Evolutionary conservation across 2,797 vertebrate genomes (phyloP), one percentile per base, ranked within the genome.

Genomic region (Apodemus agrarius): DNA sequence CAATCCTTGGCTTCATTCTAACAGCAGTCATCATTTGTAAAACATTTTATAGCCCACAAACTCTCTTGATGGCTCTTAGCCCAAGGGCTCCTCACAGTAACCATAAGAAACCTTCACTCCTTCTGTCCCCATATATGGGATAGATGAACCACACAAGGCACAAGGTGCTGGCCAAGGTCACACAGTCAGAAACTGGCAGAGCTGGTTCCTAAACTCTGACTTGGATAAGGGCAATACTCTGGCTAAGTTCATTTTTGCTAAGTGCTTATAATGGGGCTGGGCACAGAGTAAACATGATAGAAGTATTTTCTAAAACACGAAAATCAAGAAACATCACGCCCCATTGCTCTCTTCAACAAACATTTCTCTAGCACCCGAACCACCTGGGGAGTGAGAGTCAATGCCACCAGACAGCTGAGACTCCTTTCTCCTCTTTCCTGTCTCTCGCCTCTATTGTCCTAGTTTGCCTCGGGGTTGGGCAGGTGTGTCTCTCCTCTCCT

Each of bases 191-290:
- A 93, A 89, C 72, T 37, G 85, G 54, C 83, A 37, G 65, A 92
- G 37, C 0, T 92, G 96, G 43, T 34, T 92, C 29, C 93, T 75
- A 95, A 54, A 80, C 5, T 89, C 65, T 92, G 78, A 72, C 52
- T 93, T 93, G 78, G 26, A 87, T 78, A 92, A 90, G 82, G 82
- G 52, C n/a, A 49, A n/a, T 81, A 49, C 16, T 37, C 21, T 89
- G 69, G 81, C 74, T 88, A 82, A 85, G 84, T 96, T 92, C 89
- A 19, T 90, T 80, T 96, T 95, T 96, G 74, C 74, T 92, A 95
- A 93, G 65, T 83, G 76, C 90, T 96, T 91, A 91, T 75, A 89
- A 76, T 40, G 49, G 59, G 57, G 49, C 37, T 61, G 72, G 74
- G 88, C 80, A 81, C 24, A 52, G 10, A 65, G 14, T 52, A 91